These are phyloP conservation scores for Capricornis sumatraensis DNA, from an alignment of 2,113 vertebrate species.

Conservation along the genomic window DNA sequence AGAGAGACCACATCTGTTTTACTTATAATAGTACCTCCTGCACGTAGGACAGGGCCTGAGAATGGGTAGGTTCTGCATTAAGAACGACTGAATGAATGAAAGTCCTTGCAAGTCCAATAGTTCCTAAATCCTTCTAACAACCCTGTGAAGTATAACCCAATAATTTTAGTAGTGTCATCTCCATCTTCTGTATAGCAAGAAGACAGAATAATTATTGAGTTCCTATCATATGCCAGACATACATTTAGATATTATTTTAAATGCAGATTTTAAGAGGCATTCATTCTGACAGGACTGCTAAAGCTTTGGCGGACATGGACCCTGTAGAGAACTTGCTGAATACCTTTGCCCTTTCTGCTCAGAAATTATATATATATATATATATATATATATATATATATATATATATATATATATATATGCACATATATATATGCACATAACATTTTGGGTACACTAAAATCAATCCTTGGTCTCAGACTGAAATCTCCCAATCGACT, in stretches of 20 bases:
- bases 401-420: neutral
- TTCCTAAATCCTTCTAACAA: neutral
- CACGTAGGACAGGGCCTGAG: neutral
- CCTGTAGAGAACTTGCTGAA: neutral
- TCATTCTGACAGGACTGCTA: neutral
- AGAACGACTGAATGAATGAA: neutral
- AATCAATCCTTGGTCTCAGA: neutral
- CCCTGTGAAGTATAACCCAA: constrained; percentile 3
- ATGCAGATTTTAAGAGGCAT: constrained; percentile 31
- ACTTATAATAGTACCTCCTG: neutral
- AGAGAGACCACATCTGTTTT: neutral
- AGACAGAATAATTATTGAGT: neutral
- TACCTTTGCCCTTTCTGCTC: neutral
- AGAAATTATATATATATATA: neutral
- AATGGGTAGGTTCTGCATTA: neutral
- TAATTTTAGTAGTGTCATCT: neutral
- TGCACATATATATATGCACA: neutral
- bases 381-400: neutral
- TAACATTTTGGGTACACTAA: neutral
- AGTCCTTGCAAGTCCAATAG: neutral
- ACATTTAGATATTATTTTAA: constrained; percentile 32
- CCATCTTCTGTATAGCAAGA: neutral
- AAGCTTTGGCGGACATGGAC: neutral
- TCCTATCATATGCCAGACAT: neutral
- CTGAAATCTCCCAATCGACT: neutral